Evolutionary conservation across 2,113 vertebrate genomes (phyloP).

Genomic region (Dicrurus megarhynchus): DNA sequence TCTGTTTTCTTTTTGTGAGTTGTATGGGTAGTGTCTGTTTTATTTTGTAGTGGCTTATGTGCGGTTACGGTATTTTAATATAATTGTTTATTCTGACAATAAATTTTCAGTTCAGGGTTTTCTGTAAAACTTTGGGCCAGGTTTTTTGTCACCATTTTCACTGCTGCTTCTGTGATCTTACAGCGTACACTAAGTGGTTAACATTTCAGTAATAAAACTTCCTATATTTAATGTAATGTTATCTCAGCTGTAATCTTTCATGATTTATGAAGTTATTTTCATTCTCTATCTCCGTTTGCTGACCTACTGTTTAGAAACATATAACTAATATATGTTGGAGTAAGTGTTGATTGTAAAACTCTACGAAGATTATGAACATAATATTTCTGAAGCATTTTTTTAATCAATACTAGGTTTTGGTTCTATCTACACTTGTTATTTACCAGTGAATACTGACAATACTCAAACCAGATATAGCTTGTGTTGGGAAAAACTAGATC

Average conservation of each 20-base stretch:
- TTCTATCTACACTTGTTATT: background rate
- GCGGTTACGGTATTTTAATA: background rate
- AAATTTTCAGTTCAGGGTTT: background rate
- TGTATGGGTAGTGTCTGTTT: background rate
- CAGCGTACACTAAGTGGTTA: background rate
- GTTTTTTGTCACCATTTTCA: background rate
- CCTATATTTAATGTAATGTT: background rate
- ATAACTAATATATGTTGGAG: background rate
- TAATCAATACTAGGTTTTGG: background rate
- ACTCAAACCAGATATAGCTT: background rate
- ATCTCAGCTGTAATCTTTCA: background rate
- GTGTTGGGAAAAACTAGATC: background rate
- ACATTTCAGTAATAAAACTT: background rate
- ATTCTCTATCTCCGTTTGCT: background rate
- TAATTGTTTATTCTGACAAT: background rate
- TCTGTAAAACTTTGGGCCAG: accelerated
- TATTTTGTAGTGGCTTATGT: background rate
- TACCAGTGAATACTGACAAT: background rate
- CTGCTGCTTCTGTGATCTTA: background rate
- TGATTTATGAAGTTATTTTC: background rate
- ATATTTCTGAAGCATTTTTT: background rate
- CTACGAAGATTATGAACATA: background rate
- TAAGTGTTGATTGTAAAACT: background rate
- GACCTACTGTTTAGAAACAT: background rate
- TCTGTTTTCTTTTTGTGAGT: background rate